Evolutionary conservation across 1,140 invertebrate genomes (phyloP).

Genomic region (Popillia japonica): DNA sequence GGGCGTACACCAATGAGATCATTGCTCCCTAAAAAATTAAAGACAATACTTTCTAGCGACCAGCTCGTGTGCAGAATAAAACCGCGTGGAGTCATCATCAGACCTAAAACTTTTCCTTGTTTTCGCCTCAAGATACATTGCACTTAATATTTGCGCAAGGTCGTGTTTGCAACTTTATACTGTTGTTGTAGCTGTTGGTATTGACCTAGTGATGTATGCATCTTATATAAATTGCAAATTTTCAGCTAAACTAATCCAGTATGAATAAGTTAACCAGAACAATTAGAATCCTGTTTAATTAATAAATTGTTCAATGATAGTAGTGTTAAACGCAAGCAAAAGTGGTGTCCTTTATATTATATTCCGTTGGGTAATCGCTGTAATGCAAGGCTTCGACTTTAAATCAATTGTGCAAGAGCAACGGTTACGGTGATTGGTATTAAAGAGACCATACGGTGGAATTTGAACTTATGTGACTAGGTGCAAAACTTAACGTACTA

Average conservation of each 20-base stretch:
- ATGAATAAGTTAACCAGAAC: background rate
- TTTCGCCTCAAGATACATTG: background rate
- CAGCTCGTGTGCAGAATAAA: background rate
- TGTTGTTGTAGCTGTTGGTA: background rate
- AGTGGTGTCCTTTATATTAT: constrained; percentile 1
- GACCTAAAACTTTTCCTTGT: background rate
- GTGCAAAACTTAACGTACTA: background rate
- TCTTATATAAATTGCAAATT: too few species aligned
- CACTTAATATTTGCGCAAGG: background rate
- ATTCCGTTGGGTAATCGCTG: constrained; percentile 15
- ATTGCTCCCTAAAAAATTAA: constrained; percentile 10
- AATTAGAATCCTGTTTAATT: background rate
- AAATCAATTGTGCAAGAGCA: constrained; percentile 21
- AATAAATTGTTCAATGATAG: background rate
- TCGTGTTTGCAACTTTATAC: background rate
- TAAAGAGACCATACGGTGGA: background rate
- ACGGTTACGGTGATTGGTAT: background rate
- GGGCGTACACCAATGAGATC: background rate
- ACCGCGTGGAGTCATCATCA: background rate
- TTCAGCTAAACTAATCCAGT: background rate
- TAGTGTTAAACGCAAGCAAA: background rate
- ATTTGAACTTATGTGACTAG: background rate
- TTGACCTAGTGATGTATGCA: background rate
- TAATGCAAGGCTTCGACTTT: constrained; percentile 32
- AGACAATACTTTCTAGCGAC: constrained; percentile 2